Conservation (phyloP, 2,797 vertebrate genomes). For the Pterois miles region DNA sequence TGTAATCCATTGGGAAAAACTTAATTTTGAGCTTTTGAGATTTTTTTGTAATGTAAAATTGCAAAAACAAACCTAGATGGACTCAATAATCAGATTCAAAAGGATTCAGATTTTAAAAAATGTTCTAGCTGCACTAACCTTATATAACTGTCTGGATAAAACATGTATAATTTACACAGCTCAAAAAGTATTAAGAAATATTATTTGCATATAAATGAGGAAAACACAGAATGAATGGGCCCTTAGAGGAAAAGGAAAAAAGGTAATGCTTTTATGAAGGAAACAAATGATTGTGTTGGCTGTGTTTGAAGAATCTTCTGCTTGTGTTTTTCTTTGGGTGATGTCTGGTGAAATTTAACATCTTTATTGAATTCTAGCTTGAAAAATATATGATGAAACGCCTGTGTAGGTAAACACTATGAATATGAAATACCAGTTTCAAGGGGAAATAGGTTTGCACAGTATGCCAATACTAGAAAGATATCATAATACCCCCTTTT, state of each 20-base stretch:
- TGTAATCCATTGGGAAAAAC: not conserved
- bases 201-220: too few species aligned
- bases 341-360: not conserved
- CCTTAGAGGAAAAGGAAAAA: not conserved
- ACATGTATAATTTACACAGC: not conserved
- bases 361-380: not conserved
- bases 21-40: not conserved
- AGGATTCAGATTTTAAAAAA: not conserved
- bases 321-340: not conserved
- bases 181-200: not conserved
- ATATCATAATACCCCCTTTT: too few species aligned
- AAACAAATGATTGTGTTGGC: too few species aligned
- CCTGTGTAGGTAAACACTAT: not conserved
- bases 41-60: not conserved
- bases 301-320: not conserved
- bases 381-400: not conserved
- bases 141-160: not conserved
- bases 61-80: not conserved
- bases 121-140: not conserved
- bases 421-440: not conserved
- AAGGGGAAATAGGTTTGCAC: not conserved
- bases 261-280: too few species aligned
- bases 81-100: not conserved
- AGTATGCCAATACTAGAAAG: too few species aligned
- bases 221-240: not conserved